Conservation (phyloP, 2,113 vertebrate species). For the Procapra przewalskii region DNA sequence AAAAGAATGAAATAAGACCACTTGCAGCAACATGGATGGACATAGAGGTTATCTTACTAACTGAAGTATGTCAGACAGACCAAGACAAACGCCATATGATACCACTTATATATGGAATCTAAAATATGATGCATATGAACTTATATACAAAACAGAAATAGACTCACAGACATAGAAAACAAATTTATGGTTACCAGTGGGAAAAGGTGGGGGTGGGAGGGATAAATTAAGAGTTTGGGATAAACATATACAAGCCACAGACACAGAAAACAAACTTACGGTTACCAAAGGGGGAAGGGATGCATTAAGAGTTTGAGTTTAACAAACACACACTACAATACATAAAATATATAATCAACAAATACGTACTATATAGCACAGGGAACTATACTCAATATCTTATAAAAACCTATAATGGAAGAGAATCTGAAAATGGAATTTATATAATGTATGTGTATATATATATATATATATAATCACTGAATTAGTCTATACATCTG, state of each 20-base stretch:
- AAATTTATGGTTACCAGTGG: neutral
- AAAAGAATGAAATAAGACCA: neutral
- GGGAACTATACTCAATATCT: neutral
- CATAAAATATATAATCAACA: neutral
- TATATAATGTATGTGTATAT: neutral
- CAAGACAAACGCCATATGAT: neutral
- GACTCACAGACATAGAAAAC: neutral
- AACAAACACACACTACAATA: neutral
- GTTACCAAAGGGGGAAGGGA: neutral
- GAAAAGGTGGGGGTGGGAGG: neutral
- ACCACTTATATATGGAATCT: neutral
- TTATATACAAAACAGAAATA: neutral
- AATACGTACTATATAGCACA: neutral
- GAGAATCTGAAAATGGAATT: neutral
- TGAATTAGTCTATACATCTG: neutral
- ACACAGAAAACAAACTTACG: neutral
- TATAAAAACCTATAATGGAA: neutral
- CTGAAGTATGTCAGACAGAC: neutral
- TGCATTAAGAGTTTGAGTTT: neutral
- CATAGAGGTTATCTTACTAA: neutral
- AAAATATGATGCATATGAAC: neutral
- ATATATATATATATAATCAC: neutral
- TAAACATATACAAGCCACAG: neutral
- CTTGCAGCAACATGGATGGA: neutral
- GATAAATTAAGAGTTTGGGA: neutral